Conservation (phyloP, 2,113 vertebrate species). For the Brienomyrus brachyistius region DNA sequence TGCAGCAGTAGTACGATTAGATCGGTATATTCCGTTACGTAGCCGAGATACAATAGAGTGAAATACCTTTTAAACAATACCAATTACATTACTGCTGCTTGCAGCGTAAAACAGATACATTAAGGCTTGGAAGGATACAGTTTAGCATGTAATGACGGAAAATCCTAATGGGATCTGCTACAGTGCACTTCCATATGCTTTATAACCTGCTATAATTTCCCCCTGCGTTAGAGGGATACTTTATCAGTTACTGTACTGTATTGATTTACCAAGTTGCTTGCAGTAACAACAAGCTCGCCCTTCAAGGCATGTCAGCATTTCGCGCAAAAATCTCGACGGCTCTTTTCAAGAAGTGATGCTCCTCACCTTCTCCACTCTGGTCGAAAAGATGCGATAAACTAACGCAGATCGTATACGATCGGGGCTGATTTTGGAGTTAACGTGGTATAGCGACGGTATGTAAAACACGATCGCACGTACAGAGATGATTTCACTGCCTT, state of each 20-base stretch:
- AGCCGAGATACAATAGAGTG: not conserved
- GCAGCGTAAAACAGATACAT: not conserved
- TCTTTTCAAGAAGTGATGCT: not conserved
- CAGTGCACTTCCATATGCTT: not conserved
- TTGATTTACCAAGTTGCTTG: not conserved
- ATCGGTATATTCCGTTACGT: not conserved
- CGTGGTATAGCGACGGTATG: not conserved
- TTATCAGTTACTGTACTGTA: conserved; percentile 5
- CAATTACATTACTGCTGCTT: conserved; percentile 1
- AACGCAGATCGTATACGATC: not conserved
- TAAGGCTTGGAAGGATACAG: not conserved
- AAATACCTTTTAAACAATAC: conserved; percentile 13
- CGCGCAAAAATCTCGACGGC: not conserved
- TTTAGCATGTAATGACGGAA: not conserved
- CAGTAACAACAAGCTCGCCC: conserved; percentile 1
- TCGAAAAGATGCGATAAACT: not conserved
- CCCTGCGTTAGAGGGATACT: not conserved
- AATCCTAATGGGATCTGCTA: not conserved
- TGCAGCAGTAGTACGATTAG: not conserved
- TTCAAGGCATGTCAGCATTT: not conserved
- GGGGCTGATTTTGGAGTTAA: not conserved
- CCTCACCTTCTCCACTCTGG: not conserved
- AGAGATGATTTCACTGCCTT: not conserved
- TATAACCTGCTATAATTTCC: not conserved
- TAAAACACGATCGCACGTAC: not conserved